phyloP scores from a whole-genome alignment of 2,888 invertebrate genomes.

The Nebria brevicollis region DNA sequence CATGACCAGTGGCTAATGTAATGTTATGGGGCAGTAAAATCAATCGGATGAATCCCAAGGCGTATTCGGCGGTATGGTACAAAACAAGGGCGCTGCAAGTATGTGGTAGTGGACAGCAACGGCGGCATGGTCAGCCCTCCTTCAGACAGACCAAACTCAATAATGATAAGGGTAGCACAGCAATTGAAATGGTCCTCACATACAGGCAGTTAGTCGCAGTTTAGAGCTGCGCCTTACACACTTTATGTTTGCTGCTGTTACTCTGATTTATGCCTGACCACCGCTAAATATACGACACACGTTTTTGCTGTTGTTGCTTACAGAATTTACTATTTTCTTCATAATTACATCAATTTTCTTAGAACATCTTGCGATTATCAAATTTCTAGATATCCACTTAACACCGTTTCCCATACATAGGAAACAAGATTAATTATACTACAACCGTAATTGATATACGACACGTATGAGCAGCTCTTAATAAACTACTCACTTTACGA shows the following conservation, averaged over 20 bases:
- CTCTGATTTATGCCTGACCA: slow-evolving; percentile 35
- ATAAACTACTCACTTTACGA: slow-evolving; percentile 17
- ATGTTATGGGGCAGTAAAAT: slow-evolving; percentile 50
- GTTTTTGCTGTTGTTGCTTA: slow-evolving; percentile 28
- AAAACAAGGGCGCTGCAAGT: not conserved
- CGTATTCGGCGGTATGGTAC: slow-evolving; percentile 4
- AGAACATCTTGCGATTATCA: slow-evolving; percentile 2
- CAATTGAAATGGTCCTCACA: slow-evolving; percentile 58
- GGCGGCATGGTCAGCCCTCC: slow-evolving; percentile 13
- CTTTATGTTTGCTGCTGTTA: slow-evolving; percentile 49
- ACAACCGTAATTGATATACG: slow-evolving; percentile 26
- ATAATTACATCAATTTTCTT: slow-evolving; percentile 37
- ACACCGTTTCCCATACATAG: not conserved
- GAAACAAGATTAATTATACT: slow-evolving; percentile 14
- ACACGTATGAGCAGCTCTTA: not conserved
- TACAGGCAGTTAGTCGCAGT: slow-evolving; percentile 53
- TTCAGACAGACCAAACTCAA: slow-evolving; percentile 54
- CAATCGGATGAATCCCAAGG: slow-evolving; percentile 47
- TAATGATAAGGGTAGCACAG: slow-evolving; percentile 58
- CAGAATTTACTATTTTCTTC: slow-evolving; percentile 29
- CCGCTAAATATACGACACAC: slow-evolving; percentile 27
- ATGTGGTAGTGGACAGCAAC: not conserved
- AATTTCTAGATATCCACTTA: slow-evolving; percentile 18
- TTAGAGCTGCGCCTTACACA: slow-evolving; percentile 50
- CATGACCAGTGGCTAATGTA: slow-evolving; percentile 49